Evolutionary conservation across 2,797 vertebrate genomes (phyloP), one percentile per base, ranked within the genome.

Genomic region (Cottoperca gobio): DNA sequence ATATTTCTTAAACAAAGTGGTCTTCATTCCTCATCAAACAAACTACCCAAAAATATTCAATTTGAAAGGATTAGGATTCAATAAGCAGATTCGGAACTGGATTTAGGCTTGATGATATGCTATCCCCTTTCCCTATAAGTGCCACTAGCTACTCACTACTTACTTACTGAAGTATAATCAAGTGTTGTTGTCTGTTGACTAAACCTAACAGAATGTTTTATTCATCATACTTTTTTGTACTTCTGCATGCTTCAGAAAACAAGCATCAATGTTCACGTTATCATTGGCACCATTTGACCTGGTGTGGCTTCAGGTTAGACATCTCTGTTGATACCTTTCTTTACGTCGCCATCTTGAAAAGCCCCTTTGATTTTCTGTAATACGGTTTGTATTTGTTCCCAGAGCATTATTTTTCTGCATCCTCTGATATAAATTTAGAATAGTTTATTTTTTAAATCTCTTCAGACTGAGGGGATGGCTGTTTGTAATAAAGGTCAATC

Each of bases 401-500:
- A 50, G 39, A 48, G 26, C 7, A 21, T 23, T 74, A 24, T 17
- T 21, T 46, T 60, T 55, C 31, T 57, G 11, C 28, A 10, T 21
- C 0, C 33, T 57, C 24, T 71, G 42, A 75, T 64, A 45, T 53
- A 33, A n/a, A 69, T 62, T 71, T 57, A 12, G 54, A 69, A 28
- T 24, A 23, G 11, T 55, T 57, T 61, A 33, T 52, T 66, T 52
- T 55, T 17, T 24, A 77, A 75, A 73, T 46, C 42, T 59, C 23
- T 39, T 86, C 28, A 61, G 31, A 64, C 54, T 43, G 12, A 71
- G 45, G 57, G 55, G 53, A 54, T 49, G 62, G 17, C 23, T 86
- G 70, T 83, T 67, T 79, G 66, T 54, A 45, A 64, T 54, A 40
- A 37, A 70, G 75, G 82, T 78, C 85, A 85, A 46, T 61, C 67